Evolutionary conservation across 2,113 vertebrate species (phyloP), one percentile per base, ranked within the genome.

Genomic region (Accipiter virgatus): DNA sequence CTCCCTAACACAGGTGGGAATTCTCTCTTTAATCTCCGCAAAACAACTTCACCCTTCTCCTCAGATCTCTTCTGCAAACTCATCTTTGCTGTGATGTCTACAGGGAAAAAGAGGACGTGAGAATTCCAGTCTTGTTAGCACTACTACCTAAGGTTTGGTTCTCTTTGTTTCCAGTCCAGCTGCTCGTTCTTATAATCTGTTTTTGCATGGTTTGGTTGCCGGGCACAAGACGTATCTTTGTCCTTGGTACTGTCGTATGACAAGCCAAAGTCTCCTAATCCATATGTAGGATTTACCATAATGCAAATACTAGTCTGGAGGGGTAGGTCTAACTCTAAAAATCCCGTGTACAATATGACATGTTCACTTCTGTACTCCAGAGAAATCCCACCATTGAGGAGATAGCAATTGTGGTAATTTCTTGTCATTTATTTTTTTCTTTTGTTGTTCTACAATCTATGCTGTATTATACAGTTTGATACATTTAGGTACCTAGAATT

Each of bases 131-230:
- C 29, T 38, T 1, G 0, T 53, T 42, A 38, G 38, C 17, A 26
- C 0, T 9, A 1, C 22, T 81, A 81, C 19, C 20, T 31, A n/a
- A 40, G 14, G 12, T 58, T 62, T 18, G 4, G 78, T 70, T 66
- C 31, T n/a, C 56, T 53, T 13, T 23, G 2, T 61, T 86, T 63
- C 25, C n/a, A 23, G 32, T 68, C 66, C 16, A 6, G 25, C 36
- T 4, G 1, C 36, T 56, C 1, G 0, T 36, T 66, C 42, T 32
- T 13, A 8, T 16, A 16, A 45, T 9, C 36, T 80, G 27, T 6
- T 21, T 48, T 43, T 77, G 25, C 55, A 2, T 0, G 3, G 21
- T 9, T 52, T n/a, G 17, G 25, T 45, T 38, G 17, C 40, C 36
- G 26, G 79, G 34, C 71, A 43, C 43, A 16, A 32, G 56, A 4